These are phyloP conservation scores for Pyrocephalus nanus DNA, from an alignment of 2,797 vertebrate genomes.

Conservation along the genomic window DNA sequence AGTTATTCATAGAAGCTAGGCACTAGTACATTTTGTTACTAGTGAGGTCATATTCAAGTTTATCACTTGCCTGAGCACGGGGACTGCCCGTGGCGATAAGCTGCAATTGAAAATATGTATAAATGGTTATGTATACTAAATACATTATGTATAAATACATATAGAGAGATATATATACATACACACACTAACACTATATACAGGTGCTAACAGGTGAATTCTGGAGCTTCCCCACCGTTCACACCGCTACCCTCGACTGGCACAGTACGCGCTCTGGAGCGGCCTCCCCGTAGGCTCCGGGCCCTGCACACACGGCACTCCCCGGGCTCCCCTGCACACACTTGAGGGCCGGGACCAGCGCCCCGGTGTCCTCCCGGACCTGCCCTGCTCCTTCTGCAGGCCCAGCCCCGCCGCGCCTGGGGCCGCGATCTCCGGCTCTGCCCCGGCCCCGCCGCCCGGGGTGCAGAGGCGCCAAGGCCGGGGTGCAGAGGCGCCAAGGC, in stretches of 20 bases:
- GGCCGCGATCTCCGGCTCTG: too few species aligned
- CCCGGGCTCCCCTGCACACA: background rate
- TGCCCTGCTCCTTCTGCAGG: too few species aligned
- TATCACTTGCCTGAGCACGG: background rate
- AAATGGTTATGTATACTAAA: background rate
- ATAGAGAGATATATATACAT: too few species aligned
- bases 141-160: background rate
- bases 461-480: background rate
- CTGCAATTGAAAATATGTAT: accelerated
- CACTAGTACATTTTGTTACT: accelerated
- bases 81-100: accelerated
- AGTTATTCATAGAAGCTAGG: background rate
- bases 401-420: too few species aligned
- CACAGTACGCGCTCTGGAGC: background rate
- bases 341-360: background rate
- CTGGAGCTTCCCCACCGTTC: too few species aligned
- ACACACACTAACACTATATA: background rate
- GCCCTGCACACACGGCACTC: background rate
- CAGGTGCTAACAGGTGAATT: accelerated
- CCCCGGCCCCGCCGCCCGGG: background rate
- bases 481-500: background rate
- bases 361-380: too few species aligned
- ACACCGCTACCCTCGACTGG: too few species aligned
- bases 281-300: background rate
- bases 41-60: background rate